phyloP scores from a whole-genome alignment of 1,140 invertebrate genomes.

The Eupristina koningsbergeri region DNA sequence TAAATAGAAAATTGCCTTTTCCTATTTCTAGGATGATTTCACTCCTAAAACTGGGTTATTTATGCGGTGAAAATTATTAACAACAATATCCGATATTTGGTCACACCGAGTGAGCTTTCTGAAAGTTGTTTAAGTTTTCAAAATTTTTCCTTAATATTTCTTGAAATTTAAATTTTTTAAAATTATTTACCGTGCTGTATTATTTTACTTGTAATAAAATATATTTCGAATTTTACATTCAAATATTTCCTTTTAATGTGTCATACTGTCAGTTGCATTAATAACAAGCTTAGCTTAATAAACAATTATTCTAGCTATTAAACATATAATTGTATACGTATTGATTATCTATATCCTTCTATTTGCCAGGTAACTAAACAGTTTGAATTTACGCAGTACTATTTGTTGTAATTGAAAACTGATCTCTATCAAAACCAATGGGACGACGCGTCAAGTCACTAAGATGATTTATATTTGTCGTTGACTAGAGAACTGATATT shows the following conservation, averaged over 20 bases:
- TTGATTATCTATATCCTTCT: background rate
- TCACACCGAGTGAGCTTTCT: background rate
- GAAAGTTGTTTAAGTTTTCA: background rate
- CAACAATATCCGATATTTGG: background rate
- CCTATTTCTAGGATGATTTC: background rate
- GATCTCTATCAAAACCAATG: slow-evolving; percentile 39
- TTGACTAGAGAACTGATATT: slow-evolving; percentile 35
- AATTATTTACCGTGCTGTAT: too few species aligned
- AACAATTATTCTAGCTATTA: background rate
- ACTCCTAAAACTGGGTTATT: background rate
- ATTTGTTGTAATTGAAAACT: slow-evolving; percentile 43
- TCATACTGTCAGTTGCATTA: too few species aligned
- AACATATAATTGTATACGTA: background rate
- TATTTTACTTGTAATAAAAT: too few species aligned
- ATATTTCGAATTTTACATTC: too few species aligned
- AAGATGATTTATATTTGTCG: slow-evolving; percentile 45
- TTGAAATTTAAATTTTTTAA: too few species aligned
- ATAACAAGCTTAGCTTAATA: background rate
- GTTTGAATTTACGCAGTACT: background rate
- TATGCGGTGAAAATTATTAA: background rate
- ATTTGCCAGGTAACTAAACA: background rate
- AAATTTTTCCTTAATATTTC: too few species aligned
- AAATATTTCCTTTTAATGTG: too few species aligned
- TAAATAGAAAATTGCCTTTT: slow-evolving; percentile 1
- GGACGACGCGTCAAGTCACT: slow-evolving; percentile 28